Percentiles rank a stretch among this genome's conserved stretches.
These are phyloP conservation scores for Vultur gryphus DNA, from an alignment of 2,797 vertebrate genomes.

Conservation along the genomic window DNA sequence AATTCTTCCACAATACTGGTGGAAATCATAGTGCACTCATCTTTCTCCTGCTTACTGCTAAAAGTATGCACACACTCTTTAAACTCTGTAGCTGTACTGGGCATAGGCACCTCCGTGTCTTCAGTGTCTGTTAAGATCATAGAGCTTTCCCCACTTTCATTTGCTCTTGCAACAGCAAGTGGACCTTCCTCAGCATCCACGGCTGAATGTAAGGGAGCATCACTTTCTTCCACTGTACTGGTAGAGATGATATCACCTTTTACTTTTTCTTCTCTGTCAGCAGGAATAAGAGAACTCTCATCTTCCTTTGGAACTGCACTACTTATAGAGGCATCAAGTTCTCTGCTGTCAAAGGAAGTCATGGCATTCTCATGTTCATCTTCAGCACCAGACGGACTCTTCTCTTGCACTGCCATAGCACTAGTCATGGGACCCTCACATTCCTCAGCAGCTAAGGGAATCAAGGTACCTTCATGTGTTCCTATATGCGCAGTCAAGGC, in stretches of 20 bases:
- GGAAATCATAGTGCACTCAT: constrained; percentile 75
- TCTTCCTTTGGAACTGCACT: neutral
- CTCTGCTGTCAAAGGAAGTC: constrained; percentile 40
- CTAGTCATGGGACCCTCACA: constrained; percentile 55
- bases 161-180: neutral
- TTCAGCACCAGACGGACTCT: neutral
- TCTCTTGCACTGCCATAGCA: constrained; percentile 24
- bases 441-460: constrained; percentile 28
- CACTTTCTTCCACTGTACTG: constrained; percentile 42
- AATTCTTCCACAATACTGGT: constrained; percentile 74
- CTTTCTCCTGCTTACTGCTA: constrained; percentile 59
- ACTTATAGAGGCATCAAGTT: constrained; percentile 32
- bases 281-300: neutral
- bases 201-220: neutral
- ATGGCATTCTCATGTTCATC: constrained; percentile 27
- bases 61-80: neutral
- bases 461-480: neutral
- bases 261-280: neutral
- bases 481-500: neutral
- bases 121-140: neutral
- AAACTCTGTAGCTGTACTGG: constrained; percentile 67
- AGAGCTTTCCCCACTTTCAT: neutral
- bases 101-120: constrained; percentile 70
- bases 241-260: constrained; percentile 69
- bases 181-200: neutral